A percentile compares a stretch with the other conserved stretches of the same genome.
Conservation (phyloP, 2,797 vertebrate genomes). For the Sebastes flavidus region DNA sequence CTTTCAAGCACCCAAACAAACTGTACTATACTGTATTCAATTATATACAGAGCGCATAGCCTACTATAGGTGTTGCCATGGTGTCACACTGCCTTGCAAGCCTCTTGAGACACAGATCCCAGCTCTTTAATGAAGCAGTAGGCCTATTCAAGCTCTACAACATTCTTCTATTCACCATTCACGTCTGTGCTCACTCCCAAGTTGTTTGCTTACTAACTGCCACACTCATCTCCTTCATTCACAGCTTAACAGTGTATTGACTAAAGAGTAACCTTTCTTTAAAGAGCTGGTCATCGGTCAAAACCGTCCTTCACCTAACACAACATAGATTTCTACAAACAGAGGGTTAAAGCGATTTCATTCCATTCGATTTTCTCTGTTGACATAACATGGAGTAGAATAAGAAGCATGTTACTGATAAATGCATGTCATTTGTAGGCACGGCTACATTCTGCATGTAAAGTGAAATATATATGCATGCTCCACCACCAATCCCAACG, state of each 20-base stretch:
- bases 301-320: not conserved
- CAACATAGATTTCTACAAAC: not conserved
- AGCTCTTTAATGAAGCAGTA: not conserved
- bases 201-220: conserved; percentile 8
- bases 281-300: not conserved
- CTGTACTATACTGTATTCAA: not conserved
- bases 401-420: not conserved
- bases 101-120: not conserved
- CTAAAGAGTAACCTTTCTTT: not conserved
- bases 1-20: not conserved
- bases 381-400: not conserved
- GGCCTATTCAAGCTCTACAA: not conserved
- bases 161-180: not conserved
- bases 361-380: not conserved
- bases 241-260: not conserved
- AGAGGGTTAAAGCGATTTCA: not conserved
- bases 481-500: not conserved
- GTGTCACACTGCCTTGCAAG: not conserved
- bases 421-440: not conserved
- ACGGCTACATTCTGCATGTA: conserved; percentile 9
- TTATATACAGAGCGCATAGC: not conserved
- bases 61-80: not conserved
- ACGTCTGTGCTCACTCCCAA: not conserved
- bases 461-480: not conserved
- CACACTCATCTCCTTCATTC: not conserved